Evolutionary conservation across 2,797 vertebrate genomes (phyloP), one percentile per base, ranked within the genome.

Genomic region (Rhabdomys pumilio): DNA sequence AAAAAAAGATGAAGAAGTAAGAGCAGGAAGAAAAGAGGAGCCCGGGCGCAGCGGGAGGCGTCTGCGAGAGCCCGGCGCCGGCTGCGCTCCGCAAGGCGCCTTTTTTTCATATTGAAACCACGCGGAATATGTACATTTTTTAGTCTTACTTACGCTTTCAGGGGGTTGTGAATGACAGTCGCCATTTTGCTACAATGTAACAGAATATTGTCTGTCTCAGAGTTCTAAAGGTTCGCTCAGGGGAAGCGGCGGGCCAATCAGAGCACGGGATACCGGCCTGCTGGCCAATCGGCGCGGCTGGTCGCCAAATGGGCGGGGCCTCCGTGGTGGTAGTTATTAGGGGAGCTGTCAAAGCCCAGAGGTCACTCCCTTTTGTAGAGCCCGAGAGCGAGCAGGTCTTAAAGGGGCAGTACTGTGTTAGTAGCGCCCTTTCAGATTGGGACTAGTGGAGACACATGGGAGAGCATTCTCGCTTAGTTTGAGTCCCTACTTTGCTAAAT

Each of bases 111-210:
- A 98, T 98, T 98, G 98, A 98, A 99, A 98, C 98, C 98, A 98
- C 98, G 98, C 98, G 98, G 98, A 98, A 98, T 98, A 98, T 98
- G 98, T 98, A 98, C 98, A 98, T 98, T 98, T 98, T 98, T 98
- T 98, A 98, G 98, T 98, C 98, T 99, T 99, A 99, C 99, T 99
- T 99, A 99, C 99, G 99, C 99, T 99, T 99, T 99, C 99, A 99
- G 99, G 99, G 99, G 99, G 99, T 99, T 99, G 99, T 99, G 99
- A 99, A 99, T 99, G 99, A 99, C 99, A 99, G 99, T 99, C 99
- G 99, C 99, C 99, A 99, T 99, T 99, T 99, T 99, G 99, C 99
- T 99, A 99, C 99, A 99, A 99, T 99, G 99, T 99, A 99, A 99
- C 99, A 99, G 99, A 99, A 99, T 99, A 99, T 99, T 99, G 99